Percentiles rank a stretch among this genome's conserved stretches.
Conservation (phyloP, 2,113 vertebrate species). For the Neotoma lepida region DNA sequence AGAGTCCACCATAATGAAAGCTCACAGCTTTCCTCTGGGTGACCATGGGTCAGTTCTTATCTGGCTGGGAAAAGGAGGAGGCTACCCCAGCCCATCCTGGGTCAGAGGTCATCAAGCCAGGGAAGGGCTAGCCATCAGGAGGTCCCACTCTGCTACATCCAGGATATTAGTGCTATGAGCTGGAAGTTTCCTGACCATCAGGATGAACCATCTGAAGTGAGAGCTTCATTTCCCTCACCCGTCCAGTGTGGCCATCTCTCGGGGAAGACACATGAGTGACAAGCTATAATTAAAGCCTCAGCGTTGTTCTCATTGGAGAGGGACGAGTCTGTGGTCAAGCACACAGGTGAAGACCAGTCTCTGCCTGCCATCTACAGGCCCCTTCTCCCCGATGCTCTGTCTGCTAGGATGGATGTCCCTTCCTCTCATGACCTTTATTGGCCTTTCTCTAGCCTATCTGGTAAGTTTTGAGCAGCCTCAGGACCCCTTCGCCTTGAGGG, state of each 20-base stretch:
- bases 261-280: slow-evolving; percentile 71
- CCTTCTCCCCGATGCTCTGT: neutral
- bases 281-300: slow-evolving; percentile 76
- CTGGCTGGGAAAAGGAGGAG: neutral
- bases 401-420: neutral
- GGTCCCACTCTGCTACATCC: neutral
- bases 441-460: neutral
- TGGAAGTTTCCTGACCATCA: slow-evolving; percentile 79
- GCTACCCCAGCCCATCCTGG: neutral
- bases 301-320: neutral
- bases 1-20: neutral
- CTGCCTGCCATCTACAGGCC: fast-evolving
- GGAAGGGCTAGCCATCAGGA: neutral
- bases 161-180: slow-evolving; percentile 72
- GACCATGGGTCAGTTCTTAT: neutral
- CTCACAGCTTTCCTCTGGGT: neutral
- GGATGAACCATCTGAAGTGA: slow-evolving; percentile 67
- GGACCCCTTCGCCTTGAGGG: neutral
- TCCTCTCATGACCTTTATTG: neutral
- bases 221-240: slow-evolving; percentile 72
- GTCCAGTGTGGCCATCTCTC: slow-evolving; percentile 31
- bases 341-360: neutral
- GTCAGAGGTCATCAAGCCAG: neutral
- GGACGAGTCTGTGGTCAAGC: neutral
- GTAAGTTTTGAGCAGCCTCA: neutral